These are phyloP conservation scores for Aphidius ervi DNA, from an alignment of 1,140 invertebrate genomes.

Conservation along the genomic window DNA sequence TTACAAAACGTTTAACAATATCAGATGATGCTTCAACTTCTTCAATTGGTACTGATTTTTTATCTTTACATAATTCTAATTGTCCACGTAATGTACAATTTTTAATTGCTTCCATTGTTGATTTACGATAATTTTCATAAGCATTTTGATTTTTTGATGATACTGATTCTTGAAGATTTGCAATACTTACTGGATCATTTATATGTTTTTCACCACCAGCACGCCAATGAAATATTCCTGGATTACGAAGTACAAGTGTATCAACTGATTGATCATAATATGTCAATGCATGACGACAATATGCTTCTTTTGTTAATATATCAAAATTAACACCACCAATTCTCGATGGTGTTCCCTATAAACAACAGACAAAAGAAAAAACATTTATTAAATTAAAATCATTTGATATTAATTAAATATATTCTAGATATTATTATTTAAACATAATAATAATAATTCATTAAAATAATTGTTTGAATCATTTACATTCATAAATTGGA, in stretches of 20 bases:
- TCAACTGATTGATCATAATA: constrained; percentile 72
- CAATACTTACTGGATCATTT: constrained; percentile 92
- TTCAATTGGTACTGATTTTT: constrained; percentile 72
- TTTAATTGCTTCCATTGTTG: constrained; percentile 80
- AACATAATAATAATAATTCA: constrained; percentile 22
- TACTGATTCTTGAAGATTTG: constrained; percentile 90
- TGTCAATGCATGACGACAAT: constrained; percentile 77
- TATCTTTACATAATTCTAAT: constrained; percentile 74
- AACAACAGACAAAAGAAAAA: constrained; percentile 3
- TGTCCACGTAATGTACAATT: constrained; percentile 91
- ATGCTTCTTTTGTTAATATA: constrained; percentile 82
- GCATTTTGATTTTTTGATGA: constrained; percentile 73
- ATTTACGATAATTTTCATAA: constrained; percentile 86
- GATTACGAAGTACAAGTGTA: constrained; percentile 81
- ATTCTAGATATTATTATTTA: background rate
- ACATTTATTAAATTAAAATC: background rate
- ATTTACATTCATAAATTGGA: constrained; percentile 38
- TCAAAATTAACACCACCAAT: constrained; percentile 92
- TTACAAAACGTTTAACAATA: constrained; percentile 88
- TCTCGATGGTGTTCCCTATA: constrained; percentile 84
- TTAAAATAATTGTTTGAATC: constrained; percentile 30
- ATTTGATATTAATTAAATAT: background rate
- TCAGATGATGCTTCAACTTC: constrained; percentile 90
- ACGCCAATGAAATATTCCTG: constrained; percentile 94
- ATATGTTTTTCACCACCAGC: constrained; percentile 96